Evolutionary conservation across 2,797 vertebrate genomes (phyloP), one percentile per base, ranked within the genome.

Genomic region (Nannoperca australis): DNA sequence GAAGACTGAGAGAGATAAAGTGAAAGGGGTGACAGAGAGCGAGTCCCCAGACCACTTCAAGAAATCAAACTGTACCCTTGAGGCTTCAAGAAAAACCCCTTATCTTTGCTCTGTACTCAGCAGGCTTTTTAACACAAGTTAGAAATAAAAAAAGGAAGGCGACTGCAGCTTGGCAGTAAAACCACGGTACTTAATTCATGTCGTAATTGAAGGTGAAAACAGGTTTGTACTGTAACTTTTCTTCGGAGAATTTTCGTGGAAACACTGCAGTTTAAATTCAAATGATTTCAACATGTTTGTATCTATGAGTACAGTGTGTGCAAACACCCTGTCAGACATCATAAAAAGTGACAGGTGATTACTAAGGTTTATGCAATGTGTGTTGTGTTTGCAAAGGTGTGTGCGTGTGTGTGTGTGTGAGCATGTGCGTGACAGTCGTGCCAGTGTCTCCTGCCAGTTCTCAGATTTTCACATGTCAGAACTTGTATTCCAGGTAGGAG

Each of bases 401-500:
- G 74, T 66, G 27, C 34, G 51, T 54, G 36, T n/a, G 50, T 61
- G 78, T 60, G 68, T 67, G 45, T 55, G 80, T 49, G 67, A 71
- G 83, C 87, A 84, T 44, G 60, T 82, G 82, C 54, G n/a, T 68
- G 62, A 76, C 78, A 66, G 56, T 61, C 32, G 34, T 18, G 47
- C 36, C 12, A 13, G 36, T 61, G 70, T 83, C 79, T 88, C 75
- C 55, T 73, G 71, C 59, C 63, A 66, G 62, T 70, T 79, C 81
- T 91, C 80, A 75, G 53, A 69, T 82, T 84, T 87, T 83, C 66
- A 78, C 89, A 49, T 61, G 88, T 87, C 88, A 88, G 56, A 91
- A 90, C 94, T 91, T 84, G 92, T 91, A 79, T 85, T 85, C 81
- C 73, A 85, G 24, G 73, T 82, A 82, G 83, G 88, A 88, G 83